Percentiles rank a stretch among this genome's conserved stretches.
These are phyloP conservation scores for Salmo trutta DNA, from an alignment of 2,797 vertebrate genomes.

Conservation along the genomic window DNA sequence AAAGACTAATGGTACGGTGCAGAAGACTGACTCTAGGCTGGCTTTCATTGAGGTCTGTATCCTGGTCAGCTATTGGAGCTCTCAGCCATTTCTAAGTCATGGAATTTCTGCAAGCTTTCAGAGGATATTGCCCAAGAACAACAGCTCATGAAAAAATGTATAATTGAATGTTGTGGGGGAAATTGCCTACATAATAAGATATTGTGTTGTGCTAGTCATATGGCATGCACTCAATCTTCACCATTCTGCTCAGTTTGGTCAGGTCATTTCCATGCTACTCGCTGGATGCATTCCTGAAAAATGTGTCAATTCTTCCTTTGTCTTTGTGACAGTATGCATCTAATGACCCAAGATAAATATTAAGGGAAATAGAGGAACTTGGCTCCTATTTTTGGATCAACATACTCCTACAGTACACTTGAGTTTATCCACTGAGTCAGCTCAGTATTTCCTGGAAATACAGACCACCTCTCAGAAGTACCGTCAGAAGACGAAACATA, in stretches of 20 bases:
- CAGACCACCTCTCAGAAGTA: not conserved
- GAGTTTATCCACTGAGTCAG: not conserved
- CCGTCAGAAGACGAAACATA: not conserved
- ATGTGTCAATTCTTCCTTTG: not conserved
- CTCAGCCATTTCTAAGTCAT: not conserved
- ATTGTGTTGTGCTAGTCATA: not conserved
- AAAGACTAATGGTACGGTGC: not conserved
- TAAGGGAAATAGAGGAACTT: not conserved
- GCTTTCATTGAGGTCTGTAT: not conserved
- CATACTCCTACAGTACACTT: not conserved
- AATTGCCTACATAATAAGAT: not conserved
- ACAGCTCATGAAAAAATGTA: not conserved
- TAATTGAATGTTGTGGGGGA: not conserved
- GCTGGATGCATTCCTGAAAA: not conserved
- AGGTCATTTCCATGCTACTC: too few relatives aligned
- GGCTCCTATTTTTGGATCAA: not conserved
- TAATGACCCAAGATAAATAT: constrained; percentile 7
- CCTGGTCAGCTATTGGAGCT: not conserved
- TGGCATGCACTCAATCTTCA: not conserved
- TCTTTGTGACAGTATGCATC: constrained; percentile 1
- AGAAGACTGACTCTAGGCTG: not conserved
- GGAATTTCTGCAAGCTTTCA: not conserved
- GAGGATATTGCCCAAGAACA: constrained; percentile 6
- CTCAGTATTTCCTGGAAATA: not conserved
- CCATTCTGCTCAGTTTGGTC: not conserved